A percentile compares a stretch with the other conserved stretches of the same genome.
Conservation (phyloP, 2,888 invertebrate species). For the Drosophila ustulata region DNA sequence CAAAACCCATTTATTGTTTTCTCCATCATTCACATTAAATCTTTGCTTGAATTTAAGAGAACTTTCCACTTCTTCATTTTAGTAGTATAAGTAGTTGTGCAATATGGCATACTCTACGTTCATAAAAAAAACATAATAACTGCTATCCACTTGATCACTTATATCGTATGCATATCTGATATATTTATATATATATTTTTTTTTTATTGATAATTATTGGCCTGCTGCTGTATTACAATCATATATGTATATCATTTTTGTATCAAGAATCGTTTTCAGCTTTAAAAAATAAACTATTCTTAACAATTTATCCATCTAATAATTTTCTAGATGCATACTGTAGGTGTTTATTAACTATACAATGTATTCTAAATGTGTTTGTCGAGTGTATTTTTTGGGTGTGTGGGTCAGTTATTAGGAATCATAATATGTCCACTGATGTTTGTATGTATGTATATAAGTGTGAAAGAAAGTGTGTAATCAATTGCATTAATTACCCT, state of each 20-base stretch:
- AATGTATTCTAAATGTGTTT: conserved; percentile 56
- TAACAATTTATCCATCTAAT: conserved; percentile 68
- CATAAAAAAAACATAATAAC: conserved; percentile 74
- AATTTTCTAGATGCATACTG: conserved; percentile 59
- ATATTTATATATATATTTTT: conserved; percentile 35
- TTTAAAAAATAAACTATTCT: conserved; percentile 76
- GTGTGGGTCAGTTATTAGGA: conserved; percentile 64
- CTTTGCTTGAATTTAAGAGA: neutral
- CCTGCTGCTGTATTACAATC: conserved; percentile 47
- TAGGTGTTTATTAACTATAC: conserved; percentile 59
- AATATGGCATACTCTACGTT: conserved; percentile 65
- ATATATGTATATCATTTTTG: conserved; percentile 44
- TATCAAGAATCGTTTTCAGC: conserved; percentile 60
- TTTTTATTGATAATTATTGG: conserved; percentile 61
- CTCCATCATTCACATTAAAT: neutral
- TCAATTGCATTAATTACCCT: conserved; percentile 76
- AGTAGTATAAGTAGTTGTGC: conserved; percentile 58
- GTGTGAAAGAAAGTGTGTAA: conserved; percentile 42
- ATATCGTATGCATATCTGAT: conserved; percentile 31
- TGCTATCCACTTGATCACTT: conserved; percentile 66
- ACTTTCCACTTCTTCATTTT: conserved; percentile 9
- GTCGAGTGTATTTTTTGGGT: conserved; percentile 20
- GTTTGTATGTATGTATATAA: conserved; percentile 22
- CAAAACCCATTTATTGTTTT: conserved; percentile 36
- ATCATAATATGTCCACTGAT: conserved; percentile 72